A percentile compares a stretch with the other conserved stretches of the same genome.
Conservation (phyloP, 2,888 invertebrate species). For the Molanna angustata region DNA sequence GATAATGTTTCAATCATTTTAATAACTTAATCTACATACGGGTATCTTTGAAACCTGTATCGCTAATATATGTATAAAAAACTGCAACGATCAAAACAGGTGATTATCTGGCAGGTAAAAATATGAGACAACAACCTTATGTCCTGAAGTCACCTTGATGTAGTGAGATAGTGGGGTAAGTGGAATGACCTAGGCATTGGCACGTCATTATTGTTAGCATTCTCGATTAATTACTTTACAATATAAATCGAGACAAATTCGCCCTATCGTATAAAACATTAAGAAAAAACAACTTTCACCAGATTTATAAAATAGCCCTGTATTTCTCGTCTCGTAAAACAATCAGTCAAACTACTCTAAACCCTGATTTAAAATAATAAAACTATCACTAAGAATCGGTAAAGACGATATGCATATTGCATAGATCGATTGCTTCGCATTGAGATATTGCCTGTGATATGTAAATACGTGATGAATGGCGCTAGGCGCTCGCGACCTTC, state of each 20-base stretch:
- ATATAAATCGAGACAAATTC: slow-evolving; percentile 9
- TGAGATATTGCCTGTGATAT: slow-evolving; percentile 27
- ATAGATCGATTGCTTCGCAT: slow-evolving; percentile 31
- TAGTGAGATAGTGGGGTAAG: slow-evolving; percentile 19
- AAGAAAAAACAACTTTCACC: slow-evolving; percentile 8
- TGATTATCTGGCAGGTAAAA: slow-evolving; percentile 32
- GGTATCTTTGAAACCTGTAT: slow-evolving; percentile 14
- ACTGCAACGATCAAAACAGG: slow-evolving; percentile 31
- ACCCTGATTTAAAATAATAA: slow-evolving; percentile 33
- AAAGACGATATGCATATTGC: slow-evolving; percentile 31
- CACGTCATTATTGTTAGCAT: slow-evolving; percentile 13
- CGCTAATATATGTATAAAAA: slow-evolving; percentile 18
- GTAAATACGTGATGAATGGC: slow-evolving; percentile 10
- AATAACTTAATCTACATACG: slow-evolving; percentile 8
- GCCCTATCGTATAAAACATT: slow-evolving; percentile 9
- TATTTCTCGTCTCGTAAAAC: slow-evolving; percentile 23
- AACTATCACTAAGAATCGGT: slow-evolving; percentile 32
- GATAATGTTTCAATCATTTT: too few species aligned
- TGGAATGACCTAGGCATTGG: slow-evolving; percentile 29
- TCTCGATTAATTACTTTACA: slow-evolving; percentile 4
- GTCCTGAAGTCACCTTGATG: slow-evolving; percentile 31
- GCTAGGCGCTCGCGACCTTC: slow-evolving; percentile 41
- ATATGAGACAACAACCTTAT: slow-evolving; percentile 33
- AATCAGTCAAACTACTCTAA: slow-evolving; percentile 31
- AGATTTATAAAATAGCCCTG: slow-evolving; percentile 20